These are phyloP conservation scores for Narcine bancroftii DNA, from an alignment of 2,113 vertebrate genomes.

Conservation along the genomic window DNA sequence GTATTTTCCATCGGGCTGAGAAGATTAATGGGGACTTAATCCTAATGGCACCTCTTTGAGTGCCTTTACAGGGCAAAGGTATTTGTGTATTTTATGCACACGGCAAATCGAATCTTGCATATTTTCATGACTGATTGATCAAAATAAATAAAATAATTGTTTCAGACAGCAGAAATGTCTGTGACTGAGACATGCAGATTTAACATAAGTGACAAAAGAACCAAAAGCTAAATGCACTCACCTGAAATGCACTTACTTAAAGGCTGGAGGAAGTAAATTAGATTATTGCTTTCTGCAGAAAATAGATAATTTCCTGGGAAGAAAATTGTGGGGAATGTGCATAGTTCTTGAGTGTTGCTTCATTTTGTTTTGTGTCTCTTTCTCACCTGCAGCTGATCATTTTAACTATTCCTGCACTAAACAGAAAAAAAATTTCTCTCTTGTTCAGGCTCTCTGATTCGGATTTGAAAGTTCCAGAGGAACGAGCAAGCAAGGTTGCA, in stretches of 20 bases:
- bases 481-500: conserved; percentile 82
- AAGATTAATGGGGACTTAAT: too few relatives aligned
- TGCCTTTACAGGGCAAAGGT: too few relatives aligned
- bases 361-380: not conserved
- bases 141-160: not conserved
- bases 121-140: too few relatives aligned
- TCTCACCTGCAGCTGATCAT: not conserved
- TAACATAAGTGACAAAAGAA: not conserved
- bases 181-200: not conserved
- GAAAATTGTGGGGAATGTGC: too few relatives aligned
- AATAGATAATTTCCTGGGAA: not conserved
- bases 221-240: not conserved
- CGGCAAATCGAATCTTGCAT: too few relatives aligned
- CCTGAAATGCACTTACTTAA: not conserved
- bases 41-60: too few relatives aligned
- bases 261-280: not conserved
- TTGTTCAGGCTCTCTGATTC: conserved; percentile 78
- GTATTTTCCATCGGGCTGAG: too few relatives aligned
- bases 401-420: not conserved
- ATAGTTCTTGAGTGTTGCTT: too few relatives aligned
- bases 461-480: conserved; percentile 74
- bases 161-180: not conserved
- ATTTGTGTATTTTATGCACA: too few relatives aligned
- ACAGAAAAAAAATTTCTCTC: conserved; percentile 38
- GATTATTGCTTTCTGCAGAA: not conserved